These are phyloP conservation scores for Agonum fuliginosum DNA, from an alignment of 2,888 invertebrate genomes.

Conservation along the genomic window DNA sequence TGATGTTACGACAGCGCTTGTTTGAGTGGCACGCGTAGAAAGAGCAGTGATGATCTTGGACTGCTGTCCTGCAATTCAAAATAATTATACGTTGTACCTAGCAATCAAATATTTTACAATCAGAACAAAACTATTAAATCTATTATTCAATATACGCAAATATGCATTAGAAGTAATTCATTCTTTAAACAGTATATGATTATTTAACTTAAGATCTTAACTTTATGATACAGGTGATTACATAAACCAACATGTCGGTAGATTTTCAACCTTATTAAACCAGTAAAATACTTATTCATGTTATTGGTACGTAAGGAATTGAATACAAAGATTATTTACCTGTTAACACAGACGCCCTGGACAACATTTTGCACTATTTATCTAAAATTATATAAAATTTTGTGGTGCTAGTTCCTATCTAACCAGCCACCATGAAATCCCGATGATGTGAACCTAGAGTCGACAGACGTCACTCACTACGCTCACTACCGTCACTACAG, in stretches of 20 bases:
- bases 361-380: conserved; percentile 75
- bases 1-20: conserved; percentile 64
- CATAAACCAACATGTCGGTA: conserved; percentile 72
- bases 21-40: conserved; percentile 72
- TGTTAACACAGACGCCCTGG: conserved; percentile 73
- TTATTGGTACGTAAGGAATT: no score
- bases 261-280: neutral
- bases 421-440: conserved; percentile 47
- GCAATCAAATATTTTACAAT: conserved; percentile 3
- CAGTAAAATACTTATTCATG: neutral
- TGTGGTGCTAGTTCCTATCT: conserved; percentile 38
- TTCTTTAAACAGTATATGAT: no score
- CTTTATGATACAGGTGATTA: conserved; percentile 72
- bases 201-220: conserved; percentile 10
- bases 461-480: conserved; percentile 37
- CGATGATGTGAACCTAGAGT: neutral
- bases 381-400: conserved; percentile 28
- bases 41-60: conserved; percentile 73
- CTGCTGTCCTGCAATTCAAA: conserved; percentile 66
- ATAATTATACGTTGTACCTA: neutral
- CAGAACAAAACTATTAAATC: conserved; percentile 18
- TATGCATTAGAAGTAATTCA: neutral
- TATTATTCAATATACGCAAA: neutral
- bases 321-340: conserved; percentile 45
- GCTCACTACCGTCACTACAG: no score